Evolutionary conservation across 2,888 invertebrate genomes (phyloP), one percentile per base, ranked within the genome.

Genomic region (Epistrophella euchroma): DNA sequence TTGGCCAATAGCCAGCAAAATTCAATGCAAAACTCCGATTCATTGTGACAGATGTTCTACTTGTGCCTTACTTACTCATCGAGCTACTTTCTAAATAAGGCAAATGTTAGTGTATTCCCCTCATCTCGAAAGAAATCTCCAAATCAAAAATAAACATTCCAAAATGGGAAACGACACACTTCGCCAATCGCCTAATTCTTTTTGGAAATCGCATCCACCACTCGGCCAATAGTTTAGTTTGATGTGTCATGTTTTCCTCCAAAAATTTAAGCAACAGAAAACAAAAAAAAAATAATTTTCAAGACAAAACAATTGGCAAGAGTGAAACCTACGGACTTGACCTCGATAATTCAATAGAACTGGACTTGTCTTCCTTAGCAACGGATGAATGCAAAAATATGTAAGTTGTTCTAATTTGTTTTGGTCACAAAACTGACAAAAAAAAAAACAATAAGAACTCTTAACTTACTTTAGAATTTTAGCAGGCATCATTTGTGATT

Each of bases 401-500:
- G 22, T 25, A 13, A 22, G 19, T 45, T 4, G 3, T 32, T 22
- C 13, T 25, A 32, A 13, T 40, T 58, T 25, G 40, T 75, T 76
- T 70, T 75, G 84, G 47, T 64, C 84, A 85, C 60, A 85, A 2
- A 32, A 28, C 10, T 25, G n/a, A n/a, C n/a, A 0, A 66, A 0
- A 50, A 66, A 47, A 66, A 43, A 25, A 45, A 17, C 0, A 11
- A 28, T 5, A 2, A 45, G n/a, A n/a, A 4, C 5, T 40, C n/a
- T 15, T 3, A 32, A 90, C 93, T 93, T 93, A 98, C 98, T 98
- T 99, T 89, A 99, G 94, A 86, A 99, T 96, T 92, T 97, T 97
- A 6, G 99, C 98, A n/a, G 99, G 99, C 98, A 99, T 98, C 99
- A 99, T 99, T 93, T 99, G 98, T 73, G 98, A 98, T 92, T 99